Evolutionary conservation across 2,888 invertebrate species (phyloP), one percentile per base, ranked within the genome.

Genomic region (Leptinotarsa rubiginosa): DNA sequence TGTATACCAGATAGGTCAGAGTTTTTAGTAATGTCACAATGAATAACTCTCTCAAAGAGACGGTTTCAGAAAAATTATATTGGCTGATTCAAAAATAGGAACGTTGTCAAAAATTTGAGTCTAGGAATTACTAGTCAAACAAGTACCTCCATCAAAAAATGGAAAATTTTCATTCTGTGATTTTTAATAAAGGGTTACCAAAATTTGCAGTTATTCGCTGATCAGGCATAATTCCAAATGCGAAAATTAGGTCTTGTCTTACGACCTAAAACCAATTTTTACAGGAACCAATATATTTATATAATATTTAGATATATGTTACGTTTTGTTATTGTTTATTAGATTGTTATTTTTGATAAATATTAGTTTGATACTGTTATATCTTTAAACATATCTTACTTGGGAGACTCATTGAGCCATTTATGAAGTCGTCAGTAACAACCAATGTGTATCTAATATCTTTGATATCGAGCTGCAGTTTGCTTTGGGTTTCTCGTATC

Each of bases 401-500:
- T 71, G 18, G 56, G 7, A n/a, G n/a, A n/a, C 31, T 31, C 31
- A 4, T 31, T 41, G 3, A 41, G 16, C 16, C 15, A 31, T 2
- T n/a, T 7, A 10, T 12, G n/a, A 41, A n/a, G 62, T 62, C 18
- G n/a, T 31, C 62, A 31, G 13, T 62, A 31, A 62, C n/a, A n/a
- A 31, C 62, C 41, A 16, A 41, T 54, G 31, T 68, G 56, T 68
- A 56, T 68, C 25, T 68, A 56, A 22, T 15, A 54, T 68, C 68
- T 68, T 68, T 62, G 62, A 49, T 71, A 65, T 52, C 50, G 20
- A 59, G 71, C 65, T 74, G 69, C 64, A 74, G 47, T 62, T 52
- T 64, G 62, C 69, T 50, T 69, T 69, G 59, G 31, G 74, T 77
- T 72, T 74, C 65, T 73, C 49, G 16, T 22, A 41, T 69, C 70